A percentile compares a stretch with the other conserved stretches of the same genome.
These are phyloP conservation scores for Caenorhabditis sp. DNA, from an alignment of 2,888 invertebrate genomes.

Conservation along the genomic window DNA sequence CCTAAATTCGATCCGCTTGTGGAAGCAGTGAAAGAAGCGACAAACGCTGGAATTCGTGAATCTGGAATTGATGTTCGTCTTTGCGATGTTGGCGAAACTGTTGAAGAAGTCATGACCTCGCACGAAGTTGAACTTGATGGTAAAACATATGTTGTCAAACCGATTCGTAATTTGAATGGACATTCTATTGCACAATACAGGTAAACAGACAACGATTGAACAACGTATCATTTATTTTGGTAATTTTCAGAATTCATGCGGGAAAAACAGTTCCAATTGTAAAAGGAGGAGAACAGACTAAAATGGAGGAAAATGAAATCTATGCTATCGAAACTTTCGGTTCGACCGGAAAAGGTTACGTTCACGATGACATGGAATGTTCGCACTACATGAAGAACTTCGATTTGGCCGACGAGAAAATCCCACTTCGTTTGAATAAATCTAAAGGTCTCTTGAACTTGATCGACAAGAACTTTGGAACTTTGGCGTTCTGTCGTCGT, in stretches of 20 bases:
- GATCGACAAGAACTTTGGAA: constrained; percentile 96
- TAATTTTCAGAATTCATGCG: constrained; percentile 77
- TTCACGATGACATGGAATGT: constrained; percentile 98
- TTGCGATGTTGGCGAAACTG: constrained; percentile 92
- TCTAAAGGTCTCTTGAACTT: constrained; percentile 89
- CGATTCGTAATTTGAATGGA: constrained; percentile 96
- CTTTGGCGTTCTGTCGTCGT: constrained; percentile 96
- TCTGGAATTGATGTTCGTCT: constrained; percentile 95
- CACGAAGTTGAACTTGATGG: constrained; percentile 97
- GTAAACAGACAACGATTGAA: too few species aligned
- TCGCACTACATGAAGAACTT: constrained; percentile 99
- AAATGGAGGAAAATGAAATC: constrained; percentile 85
- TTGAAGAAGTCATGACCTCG: constrained; percentile 98
- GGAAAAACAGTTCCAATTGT: constrained; percentile 99
- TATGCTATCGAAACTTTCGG: constrained; percentile 99
- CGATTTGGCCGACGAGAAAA: constrained; percentile 81
- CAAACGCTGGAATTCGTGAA: constrained; percentile 93
- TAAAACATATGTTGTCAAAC: constrained; percentile 89
- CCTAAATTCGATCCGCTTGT: constrained; percentile 91
- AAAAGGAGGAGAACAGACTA: constrained; percentile 93
- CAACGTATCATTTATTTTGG: too few species aligned
- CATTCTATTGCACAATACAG: constrained; percentile 98
- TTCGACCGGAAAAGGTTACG: constrained; percentile 86
- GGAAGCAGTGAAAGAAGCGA: constrained; percentile 95
- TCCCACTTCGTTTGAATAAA: constrained; percentile 87